These are phyloP conservation scores for Agriopis leucophaearia DNA, from an alignment of 2,888 invertebrate species.

Conservation along the genomic window DNA sequence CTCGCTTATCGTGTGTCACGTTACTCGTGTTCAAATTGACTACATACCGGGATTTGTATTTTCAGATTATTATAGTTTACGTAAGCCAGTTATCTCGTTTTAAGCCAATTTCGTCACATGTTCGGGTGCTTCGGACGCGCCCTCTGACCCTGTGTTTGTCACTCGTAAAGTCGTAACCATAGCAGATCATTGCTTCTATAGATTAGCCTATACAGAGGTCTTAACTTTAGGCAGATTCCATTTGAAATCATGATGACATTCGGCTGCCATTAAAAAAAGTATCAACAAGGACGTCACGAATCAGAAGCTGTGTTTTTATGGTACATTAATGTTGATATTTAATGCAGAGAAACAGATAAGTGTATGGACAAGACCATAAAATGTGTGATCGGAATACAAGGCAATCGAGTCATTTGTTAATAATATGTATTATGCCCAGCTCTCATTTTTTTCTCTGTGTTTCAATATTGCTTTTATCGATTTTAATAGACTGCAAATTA, in stretches of 20 bases:
- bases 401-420: background rate
- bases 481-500: too few species aligned
- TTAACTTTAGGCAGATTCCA: conserved; percentile 28
- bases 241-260: conserved; percentile 30
- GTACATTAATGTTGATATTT: background rate
- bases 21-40: conserved; percentile 19
- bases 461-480: too few species aligned
- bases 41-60: conserved; percentile 32
- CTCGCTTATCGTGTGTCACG: conserved; percentile 53
- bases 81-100: conserved; percentile 55
- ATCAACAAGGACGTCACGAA: conserved; percentile 28
- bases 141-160: conserved; percentile 45
- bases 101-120: conserved; percentile 57
- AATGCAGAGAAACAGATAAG: background rate
- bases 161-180: conserved; percentile 30
- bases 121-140: conserved; percentile 52
- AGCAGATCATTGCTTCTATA: conserved; percentile 32
- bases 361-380: background rate
- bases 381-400: background rate
- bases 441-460: too few species aligned
- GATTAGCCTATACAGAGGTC: conserved; percentile 37
- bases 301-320: conserved; percentile 4
- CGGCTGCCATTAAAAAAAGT: background rate
- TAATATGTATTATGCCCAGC: too few species aligned
- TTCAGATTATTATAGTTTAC: conserved; percentile 54